Evolutionary conservation across 2,888 invertebrate genomes (phyloP).

Genomic region (Caenorhabditis sp.): DNA sequence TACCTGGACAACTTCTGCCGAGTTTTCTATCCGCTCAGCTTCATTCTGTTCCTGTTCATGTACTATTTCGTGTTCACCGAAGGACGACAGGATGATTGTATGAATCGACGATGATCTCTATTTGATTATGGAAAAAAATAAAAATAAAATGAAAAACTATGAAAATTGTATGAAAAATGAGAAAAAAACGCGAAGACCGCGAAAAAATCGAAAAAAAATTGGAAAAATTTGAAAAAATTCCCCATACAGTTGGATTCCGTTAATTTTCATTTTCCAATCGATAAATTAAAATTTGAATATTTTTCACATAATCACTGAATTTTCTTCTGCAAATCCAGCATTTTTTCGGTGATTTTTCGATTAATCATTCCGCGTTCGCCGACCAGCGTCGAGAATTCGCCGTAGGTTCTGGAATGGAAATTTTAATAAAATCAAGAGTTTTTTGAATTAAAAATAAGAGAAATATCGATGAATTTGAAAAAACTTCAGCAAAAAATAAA

Average conservation of each 20-base stretch:
- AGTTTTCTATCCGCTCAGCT: conserved; percentile 81
- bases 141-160: conserved; percentile 1
- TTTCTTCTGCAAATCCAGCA: conserved; percentile 30
- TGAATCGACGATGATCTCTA: conserved; percentile 65
- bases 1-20: conserved; percentile 81
- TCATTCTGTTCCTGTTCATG: conserved; percentile 81
- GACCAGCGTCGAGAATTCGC: conserved; percentile 19
- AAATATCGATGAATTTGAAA: too few species aligned
- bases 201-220: conserved; percentile 2
- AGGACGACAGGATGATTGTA: conserved; percentile 78
- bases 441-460: not conserved
- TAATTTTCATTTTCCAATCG: not conserved
- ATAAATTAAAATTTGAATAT: too few species aligned
- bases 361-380: conserved; percentile 36
- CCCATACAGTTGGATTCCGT: too few species aligned
- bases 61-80: conserved; percentile 83
- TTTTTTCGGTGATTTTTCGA: conserved; percentile 29
- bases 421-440: conserved; percentile 1
- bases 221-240: not conserved
- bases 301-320: too few species aligned
- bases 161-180: too few species aligned
- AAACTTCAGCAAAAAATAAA: not conserved
- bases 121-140: too few species aligned
- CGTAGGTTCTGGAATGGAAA: conserved; percentile 34
- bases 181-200: too few species aligned